Base-by-base conservation (phyloP, 2,797 vertebrate genomes). In the Neosalanx taihuensis region DNA sequence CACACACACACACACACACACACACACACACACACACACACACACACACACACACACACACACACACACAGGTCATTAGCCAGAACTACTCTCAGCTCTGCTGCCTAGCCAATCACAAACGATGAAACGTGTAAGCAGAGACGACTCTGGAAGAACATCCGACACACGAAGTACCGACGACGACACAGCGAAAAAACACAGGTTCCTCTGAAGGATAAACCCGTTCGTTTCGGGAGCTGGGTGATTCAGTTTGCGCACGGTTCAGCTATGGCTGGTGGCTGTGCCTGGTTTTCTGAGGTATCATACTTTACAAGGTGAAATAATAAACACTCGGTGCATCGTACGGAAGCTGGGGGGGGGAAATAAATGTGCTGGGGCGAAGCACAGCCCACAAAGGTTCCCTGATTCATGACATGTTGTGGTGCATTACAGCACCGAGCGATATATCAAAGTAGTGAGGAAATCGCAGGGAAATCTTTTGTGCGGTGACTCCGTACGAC, bases 381-480 rank as follows among this genome's bases (percentile, higher is more conserved):
- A 80, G 84, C 81, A 87, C 83, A 79, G 87, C 83, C 84, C 85
- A 85, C 86, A 84, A 83, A 86, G 87, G 86, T 85, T 80, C 84
- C 81, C 82, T 93, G 88, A 91, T 92, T 91, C 91, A 91, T 91
- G 72, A 86, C 71, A 72, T 76, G 84, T 87, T 88, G 84, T 71
- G 76, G 79, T 76, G 77, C 83, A 88, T 88, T 82, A 85, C 65
- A 72, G 87, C 84, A 69, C 79, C 86, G 81, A 82, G 89, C 87
- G 74, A 92, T 92, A 85, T 81, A 90, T 91, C 89, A 91, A 79
- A 78, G 83, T 80, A 85, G 68, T 75, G 79, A 73, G 80, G 77
- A 82, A 79, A 82, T 77, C 87, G n/a, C 76, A 78, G 82, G 81
- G 83, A 85, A 87, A 88, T 80, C 86, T 81, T 77, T 76, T 63